phyloP scores from a whole-genome alignment of 2,888 invertebrate genomes.

The Cerastoderma edule region DNA sequence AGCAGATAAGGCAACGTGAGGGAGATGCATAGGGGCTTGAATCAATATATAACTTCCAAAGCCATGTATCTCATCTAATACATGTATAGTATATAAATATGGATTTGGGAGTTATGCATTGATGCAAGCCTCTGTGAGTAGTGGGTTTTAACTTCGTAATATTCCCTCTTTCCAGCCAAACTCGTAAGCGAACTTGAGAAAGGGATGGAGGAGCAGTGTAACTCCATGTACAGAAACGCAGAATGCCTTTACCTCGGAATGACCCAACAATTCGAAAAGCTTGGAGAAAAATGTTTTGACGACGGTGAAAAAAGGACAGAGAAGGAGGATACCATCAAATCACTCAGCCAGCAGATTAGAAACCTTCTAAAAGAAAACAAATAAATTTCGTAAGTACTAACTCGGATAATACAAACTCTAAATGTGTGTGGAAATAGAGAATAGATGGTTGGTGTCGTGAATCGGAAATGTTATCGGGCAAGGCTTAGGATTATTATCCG shows the following conservation, averaged over 20 bases:
- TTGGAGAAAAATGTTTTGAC: too few species aligned
- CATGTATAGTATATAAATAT: neutral
- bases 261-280: too few species aligned
- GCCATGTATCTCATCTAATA: neutral
- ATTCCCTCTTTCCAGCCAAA: neutral
- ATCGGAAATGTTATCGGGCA: too few species aligned
- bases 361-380: neutral
- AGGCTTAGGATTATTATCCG: too few species aligned
- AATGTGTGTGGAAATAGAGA: too few species aligned
- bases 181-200: constrained; percentile 2
- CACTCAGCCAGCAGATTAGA: neutral
- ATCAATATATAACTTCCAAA: too few species aligned
- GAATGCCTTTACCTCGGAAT: neutral
- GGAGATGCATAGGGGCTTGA: too few species aligned
- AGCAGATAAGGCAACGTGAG: neutral
- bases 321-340: neutral
- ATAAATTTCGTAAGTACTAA: too few species aligned
- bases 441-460: too few species aligned
- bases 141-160: neutral
- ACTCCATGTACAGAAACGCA: neutral
- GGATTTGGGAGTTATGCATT: neutral
- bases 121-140: neutral
- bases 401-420: too few species aligned
- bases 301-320: too few species aligned
- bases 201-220: neutral